phyloP scores from a whole-genome alignment of 2,888 invertebrate species.

The Hemistola chrysoprasaria region DNA sequence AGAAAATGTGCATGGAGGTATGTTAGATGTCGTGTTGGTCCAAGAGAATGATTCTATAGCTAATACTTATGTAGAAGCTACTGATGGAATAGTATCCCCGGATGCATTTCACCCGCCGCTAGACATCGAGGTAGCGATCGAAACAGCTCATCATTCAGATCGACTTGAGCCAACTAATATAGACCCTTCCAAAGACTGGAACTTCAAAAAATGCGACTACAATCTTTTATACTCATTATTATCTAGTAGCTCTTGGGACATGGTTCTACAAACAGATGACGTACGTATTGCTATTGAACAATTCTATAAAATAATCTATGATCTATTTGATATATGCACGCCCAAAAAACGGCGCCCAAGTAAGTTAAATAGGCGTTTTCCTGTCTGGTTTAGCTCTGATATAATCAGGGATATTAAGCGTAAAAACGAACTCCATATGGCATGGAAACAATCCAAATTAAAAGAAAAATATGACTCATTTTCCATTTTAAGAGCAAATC shows the following conservation, averaged over 20 bases:
- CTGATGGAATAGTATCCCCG: conserved; percentile 2
- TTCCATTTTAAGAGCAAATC: not conserved
- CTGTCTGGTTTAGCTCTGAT: conserved; percentile 7
- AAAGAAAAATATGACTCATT: not conserved
- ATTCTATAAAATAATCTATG: not conserved
- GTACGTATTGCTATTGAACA: not conserved
- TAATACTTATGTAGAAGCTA: not conserved
- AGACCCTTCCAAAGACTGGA: not conserved
- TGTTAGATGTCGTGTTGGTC: conserved; percentile 5
- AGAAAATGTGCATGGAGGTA: conserved; percentile 1
- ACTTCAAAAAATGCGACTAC: not conserved
- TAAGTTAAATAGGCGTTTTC: not conserved
- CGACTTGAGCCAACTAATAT: not conserved
- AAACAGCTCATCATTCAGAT: not conserved
- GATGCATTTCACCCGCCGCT: conserved; percentile 6
- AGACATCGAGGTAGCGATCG: not conserved
- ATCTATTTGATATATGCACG: not conserved
- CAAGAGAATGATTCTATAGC: not conserved
- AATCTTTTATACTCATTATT: not conserved
- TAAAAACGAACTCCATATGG: conserved; percentile 1
- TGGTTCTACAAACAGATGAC: not conserved
- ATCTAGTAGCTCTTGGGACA: not conserved
- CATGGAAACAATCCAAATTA: not conserved
- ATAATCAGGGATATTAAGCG: conserved; percentile 1
- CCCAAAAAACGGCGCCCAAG: conserved; percentile 5